These are phyloP conservation scores for Poecile montanus DNA, from an alignment of 2,797 vertebrate species.

Conservation along the genomic window DNA sequence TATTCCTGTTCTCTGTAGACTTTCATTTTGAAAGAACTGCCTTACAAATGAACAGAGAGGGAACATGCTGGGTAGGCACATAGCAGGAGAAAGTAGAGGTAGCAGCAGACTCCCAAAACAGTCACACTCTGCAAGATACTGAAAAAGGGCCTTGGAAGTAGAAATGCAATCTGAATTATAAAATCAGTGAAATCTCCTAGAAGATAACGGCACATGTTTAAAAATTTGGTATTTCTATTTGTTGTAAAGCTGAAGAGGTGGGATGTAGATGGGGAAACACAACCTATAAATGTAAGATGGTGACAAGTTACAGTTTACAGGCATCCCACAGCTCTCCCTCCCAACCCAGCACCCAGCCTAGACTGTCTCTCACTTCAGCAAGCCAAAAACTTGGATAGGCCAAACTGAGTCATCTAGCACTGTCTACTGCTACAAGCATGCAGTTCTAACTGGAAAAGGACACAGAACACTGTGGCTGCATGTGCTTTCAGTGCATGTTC, in stretches of 20 bases:
- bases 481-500: background rate
- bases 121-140: background rate
- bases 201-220: background rate
- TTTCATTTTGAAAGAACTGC: slow-evolving; percentile 62
- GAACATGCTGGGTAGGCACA: background rate
- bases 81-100: background rate
- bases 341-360: background rate
- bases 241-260: background rate
- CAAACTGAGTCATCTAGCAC: background rate
- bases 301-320: background rate
- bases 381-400: background rate
- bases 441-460: background rate
- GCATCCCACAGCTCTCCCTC: background rate
- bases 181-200: background rate
- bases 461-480: background rate
- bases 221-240: background rate
- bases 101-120: background rate
- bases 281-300: background rate
- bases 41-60: slow-evolving; percentile 20
- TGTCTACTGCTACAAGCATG: background rate
- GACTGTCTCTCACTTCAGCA: background rate
- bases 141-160: slow-evolving; percentile 26
- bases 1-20: slow-evolving; percentile 60
- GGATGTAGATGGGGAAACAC: background rate
- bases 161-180: background rate